Evolutionary conservation across 2,113 vertebrate genomes (phyloP).

Genomic region (Proteles cristata): DNA sequence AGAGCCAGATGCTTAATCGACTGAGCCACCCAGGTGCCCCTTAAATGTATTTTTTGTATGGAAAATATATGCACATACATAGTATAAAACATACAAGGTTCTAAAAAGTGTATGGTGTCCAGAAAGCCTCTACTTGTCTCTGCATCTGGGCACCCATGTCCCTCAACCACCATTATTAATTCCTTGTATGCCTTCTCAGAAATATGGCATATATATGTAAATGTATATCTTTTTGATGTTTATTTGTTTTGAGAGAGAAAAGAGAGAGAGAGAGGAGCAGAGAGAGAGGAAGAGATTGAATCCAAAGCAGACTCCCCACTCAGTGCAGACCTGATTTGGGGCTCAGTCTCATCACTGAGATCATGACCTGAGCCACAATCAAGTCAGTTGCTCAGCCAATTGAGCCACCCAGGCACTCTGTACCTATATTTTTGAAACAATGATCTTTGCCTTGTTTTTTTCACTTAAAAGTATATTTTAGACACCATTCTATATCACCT

Average conservation of each 20-base stretch:
- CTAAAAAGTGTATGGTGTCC: background rate
- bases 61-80: background rate
- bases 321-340: no score
- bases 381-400: no score
- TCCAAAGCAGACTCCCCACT: no score
- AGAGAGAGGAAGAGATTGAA: no score
- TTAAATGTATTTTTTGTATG: background rate
- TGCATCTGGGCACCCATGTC: background rate
- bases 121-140: background rate
- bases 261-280: no score
- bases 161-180: background rate
- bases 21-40: no score
- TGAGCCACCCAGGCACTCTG: no score
- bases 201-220: background rate
- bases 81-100: background rate
- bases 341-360: no score
- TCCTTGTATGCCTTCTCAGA: background rate
- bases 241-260: no score
- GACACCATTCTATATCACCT: background rate
- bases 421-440: background rate
- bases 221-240: background rate
- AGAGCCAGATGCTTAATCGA: no score
- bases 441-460: background rate
- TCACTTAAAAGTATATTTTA: background rate
- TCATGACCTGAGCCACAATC: no score